Evolutionary conservation across 2,113 vertebrate genomes (phyloP), one percentile per base, ranked within the genome.

Genomic region (Crotalus viridis): DNA sequence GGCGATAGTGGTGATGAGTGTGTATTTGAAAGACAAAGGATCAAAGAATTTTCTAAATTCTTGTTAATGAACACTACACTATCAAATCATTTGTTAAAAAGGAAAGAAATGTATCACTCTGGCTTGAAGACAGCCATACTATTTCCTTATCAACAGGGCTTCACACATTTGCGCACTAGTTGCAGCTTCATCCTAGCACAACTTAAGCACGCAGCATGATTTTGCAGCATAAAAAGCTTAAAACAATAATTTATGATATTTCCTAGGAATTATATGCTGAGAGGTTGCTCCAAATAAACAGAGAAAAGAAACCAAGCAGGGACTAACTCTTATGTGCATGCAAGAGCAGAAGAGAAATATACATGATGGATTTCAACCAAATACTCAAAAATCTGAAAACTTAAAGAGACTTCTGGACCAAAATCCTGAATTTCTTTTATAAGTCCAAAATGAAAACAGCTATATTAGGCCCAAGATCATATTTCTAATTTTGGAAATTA

Each of bases 351-450:
- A 96, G 96, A 95, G 95, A 96, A 95, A 95, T 97, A 96, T 96
- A 97, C 96, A 96, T 85, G 95, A 96, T 86, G 94, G 94, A 96
- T 95, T 95, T 17, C 59, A 95, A 96, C 95, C 94, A 94, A 92
- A 94, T 57, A 94, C 69, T 96, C 89, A 95, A 95, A 96, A 81
- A 90, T 95, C 94, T 93, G 94, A 96, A 94, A 39, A 57, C 33
- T 57, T 89, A 33, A 33, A 54, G 21, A 89, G 10, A 43, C 55
- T 57, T 39, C 95, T 92, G 92, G 94, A 91, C 81, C 2, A 91
- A 87, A 90, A 95, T 56, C 26, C 33, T 43, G 15, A 4, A 48
- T 86, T 56, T 21, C 26, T 59, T 59, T 43, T 57, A 10, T 43
- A 90, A 94, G 24, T 92, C 56, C 93, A 69, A 90, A 51, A 28